Conservation (phyloP, 2,888 invertebrate genomes). For the Melanostoma scalare region DNA sequence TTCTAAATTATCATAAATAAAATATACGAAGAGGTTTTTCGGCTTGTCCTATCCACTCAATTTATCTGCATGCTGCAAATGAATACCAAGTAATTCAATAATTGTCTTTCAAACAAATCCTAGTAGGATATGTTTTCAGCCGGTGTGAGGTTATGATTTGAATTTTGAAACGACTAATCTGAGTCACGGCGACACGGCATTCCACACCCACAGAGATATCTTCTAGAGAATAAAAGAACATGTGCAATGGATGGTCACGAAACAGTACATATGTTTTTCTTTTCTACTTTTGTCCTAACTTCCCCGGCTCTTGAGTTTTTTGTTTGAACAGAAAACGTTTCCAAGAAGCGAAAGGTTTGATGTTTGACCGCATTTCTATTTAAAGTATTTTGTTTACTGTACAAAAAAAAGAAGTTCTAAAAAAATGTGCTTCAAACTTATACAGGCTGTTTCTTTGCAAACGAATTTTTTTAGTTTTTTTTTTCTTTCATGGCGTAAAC, state of each 20-base stretch:
- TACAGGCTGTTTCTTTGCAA: too few species aligned
- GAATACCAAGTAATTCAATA: neutral
- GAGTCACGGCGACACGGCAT: constrained; percentile 37
- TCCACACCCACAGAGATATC: neutral
- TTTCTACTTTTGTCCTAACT: constrained; percentile 1
- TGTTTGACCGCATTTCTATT: too few species aligned
- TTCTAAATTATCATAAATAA: neutral
- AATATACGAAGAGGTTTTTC: neutral
- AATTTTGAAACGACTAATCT: constrained; percentile 4
- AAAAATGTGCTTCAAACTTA: too few species aligned
- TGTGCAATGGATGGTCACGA: too few species aligned
- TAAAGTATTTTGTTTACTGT: too few species aligned
- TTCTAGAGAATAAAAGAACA: constrained; percentile 9
- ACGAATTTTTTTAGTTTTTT: too few species aligned
- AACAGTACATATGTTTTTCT: constrained; percentile 41
- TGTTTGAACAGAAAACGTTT: too few species aligned
- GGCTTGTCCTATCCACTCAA: neutral
- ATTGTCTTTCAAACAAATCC: constrained; percentile 47
- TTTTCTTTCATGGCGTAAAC: too few species aligned
- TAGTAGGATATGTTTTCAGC: constrained; percentile 75
- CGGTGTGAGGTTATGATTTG: constrained; percentile 52
- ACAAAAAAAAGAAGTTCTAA: too few species aligned
- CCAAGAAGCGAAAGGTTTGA: too few species aligned
- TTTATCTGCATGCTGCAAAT: too few species aligned
- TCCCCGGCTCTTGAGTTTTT: neutral